Evolutionary conservation across 2,113 vertebrate genomes (phyloP), one percentile per base, ranked within the genome.

Genomic region (Carollia perspicillata): DNA sequence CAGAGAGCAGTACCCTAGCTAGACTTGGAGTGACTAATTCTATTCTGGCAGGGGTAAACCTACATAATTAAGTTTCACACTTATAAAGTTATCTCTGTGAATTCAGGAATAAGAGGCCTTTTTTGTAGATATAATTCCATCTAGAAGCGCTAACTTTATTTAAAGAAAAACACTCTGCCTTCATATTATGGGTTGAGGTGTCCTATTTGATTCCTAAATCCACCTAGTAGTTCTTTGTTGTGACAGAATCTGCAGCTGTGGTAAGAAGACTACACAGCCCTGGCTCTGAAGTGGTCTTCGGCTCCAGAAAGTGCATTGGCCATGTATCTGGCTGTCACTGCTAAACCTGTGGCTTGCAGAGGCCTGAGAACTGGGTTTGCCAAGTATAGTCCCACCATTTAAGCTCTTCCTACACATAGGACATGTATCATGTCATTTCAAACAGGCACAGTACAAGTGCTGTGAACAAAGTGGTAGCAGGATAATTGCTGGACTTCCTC

Each of bases 401-500:
- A 99, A 98, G 95, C 99, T 99, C 98, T 99, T 99, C 98, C 99
- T 98, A 98, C 99, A 99, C 65, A 99, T 99, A 2, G 99, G 99
- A 98, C 99, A 99, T 0, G 99, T 99, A 97, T 99, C 99, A 26
- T 99, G 99, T 99, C 99, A 98, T 37, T 58, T n/a, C 13, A 11
- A 89, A 87, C 37, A 75, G 51, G 99, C 97, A 99, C 99, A 92
- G 99, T 99, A 98, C 99, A 99, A 98, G 99, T 99, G 98, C 99
- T 99, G 97, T 99, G 99, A 98, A 99, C 99, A 98, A 99, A 98
- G 97, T 99, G 99, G 91, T 99, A 99, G 98, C 99, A 99, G 84
- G 99, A 99, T 33, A 99, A 97, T 98, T 99, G 99, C 97, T 99
- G 98, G 77, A 99, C 99, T 26, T 99, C 98, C 95, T 99, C 99